A percentile compares a stretch with the other conserved stretches of the same genome.
Conservation (phyloP, 2,888 invertebrate species). For the Phytoseiulus persimilis region DNA sequence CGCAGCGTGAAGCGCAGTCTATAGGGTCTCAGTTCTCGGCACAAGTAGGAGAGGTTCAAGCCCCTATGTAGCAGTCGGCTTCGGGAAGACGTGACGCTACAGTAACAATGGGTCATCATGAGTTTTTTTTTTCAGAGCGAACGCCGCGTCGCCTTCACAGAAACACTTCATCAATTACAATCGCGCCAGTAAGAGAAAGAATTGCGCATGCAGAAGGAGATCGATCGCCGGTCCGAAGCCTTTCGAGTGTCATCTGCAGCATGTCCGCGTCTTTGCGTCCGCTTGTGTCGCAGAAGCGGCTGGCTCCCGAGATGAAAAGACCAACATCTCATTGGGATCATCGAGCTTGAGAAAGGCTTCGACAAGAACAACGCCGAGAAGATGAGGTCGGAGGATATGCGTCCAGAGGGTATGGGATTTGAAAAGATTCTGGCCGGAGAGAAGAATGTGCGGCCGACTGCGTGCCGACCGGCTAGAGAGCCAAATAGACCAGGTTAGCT, state of each 20-base stretch:
- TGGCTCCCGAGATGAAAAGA: background rate
- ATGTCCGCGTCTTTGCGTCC: background rate
- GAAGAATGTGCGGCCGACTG: background rate
- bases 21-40: background rate
- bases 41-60: background rate
- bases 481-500: background rate
- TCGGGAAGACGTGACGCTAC: background rate
- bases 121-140: constrained; percentile 11
- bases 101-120: background rate
- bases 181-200: background rate
- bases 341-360: background rate
- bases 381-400: background rate
- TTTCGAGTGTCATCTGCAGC: background rate
- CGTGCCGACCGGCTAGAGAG: background rate
- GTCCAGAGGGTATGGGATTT: background rate
- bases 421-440: background rate
- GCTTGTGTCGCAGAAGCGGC: no score
- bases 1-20: background rate
- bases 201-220: background rate
- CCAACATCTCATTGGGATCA: background rate
- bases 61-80: background rate
- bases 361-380: background rate
- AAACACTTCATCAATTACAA: constrained; percentile 38
- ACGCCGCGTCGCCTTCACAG: constrained; percentile 11
- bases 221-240: background rate